Percentiles rank a stretch among this genome's conserved stretches.
These are phyloP conservation scores for Nothura maculosa DNA, from an alignment of 2,797 vertebrate genomes.

Conservation along the genomic window DNA sequence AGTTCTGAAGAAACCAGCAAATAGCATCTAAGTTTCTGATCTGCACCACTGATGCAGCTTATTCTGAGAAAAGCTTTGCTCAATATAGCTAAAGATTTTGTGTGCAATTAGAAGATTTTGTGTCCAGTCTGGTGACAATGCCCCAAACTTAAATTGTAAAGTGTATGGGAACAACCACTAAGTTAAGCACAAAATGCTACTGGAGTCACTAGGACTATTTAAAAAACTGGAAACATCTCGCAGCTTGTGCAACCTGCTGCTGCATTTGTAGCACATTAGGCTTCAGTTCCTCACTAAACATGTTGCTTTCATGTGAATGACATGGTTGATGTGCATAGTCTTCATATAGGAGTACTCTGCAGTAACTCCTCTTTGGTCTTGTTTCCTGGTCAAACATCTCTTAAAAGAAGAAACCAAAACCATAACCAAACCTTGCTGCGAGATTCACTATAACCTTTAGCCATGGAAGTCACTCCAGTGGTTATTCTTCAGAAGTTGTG, in stretches of 20 bases:
- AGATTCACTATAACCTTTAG: background rate
- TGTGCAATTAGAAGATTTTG: background rate
- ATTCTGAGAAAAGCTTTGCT: background rate
- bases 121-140: background rate
- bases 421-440: background rate
- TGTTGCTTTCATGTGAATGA: too few species aligned
- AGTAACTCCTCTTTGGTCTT: background rate
- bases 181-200: background rate
- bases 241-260: background rate
- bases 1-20: background rate
- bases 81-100: background rate
- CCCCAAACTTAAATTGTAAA: background rate
- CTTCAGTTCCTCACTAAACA: background rate
- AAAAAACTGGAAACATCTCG: background rate
- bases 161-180: background rate
- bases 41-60: background rate
- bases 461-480: background rate
- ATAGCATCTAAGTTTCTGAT: background rate
- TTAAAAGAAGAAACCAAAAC: background rate
- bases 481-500: background rate
- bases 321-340: rapidly evolving
- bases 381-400: background rate
- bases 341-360: background rate
- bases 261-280: background rate
- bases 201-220: background rate